A percentile compares a stretch with the other conserved stretches of the same genome.
These are phyloP conservation scores for Orthosia incerta DNA, from an alignment of 2,888 invertebrate genomes.

Conservation along the genomic window DNA sequence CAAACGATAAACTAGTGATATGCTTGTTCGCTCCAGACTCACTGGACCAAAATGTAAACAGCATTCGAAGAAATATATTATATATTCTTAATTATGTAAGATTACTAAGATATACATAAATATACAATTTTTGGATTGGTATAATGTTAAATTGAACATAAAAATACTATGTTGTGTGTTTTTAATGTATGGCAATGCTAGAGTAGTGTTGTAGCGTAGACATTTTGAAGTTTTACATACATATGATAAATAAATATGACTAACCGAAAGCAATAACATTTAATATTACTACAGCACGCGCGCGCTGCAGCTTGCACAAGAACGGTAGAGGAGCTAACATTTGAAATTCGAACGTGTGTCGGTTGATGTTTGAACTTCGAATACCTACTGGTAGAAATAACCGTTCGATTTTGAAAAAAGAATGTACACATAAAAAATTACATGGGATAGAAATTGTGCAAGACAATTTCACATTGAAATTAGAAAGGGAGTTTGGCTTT, in stretches of 20 bases:
- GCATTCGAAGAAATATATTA: slow-evolving; percentile 73
- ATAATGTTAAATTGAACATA: slow-evolving; percentile 86
- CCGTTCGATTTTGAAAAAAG: not conserved
- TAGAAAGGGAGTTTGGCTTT: not conserved
- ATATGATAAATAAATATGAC: slow-evolving; percentile 82
- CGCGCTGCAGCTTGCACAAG: slow-evolving; percentile 81
- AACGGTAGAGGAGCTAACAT: slow-evolving; percentile 46
- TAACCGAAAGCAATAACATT: slow-evolving; percentile 90
- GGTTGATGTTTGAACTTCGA: slow-evolving; percentile 41
- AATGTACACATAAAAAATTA: not conserved
- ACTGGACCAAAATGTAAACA: slow-evolving; percentile 87
- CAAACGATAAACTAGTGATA: slow-evolving; percentile 74
- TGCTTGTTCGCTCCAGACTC: slow-evolving; percentile 83
- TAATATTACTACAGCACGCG: slow-evolving; percentile 82
- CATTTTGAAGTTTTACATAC: slow-evolving; percentile 90
- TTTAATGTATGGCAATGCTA: slow-evolving; percentile 89
- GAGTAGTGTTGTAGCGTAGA: slow-evolving; percentile 89
- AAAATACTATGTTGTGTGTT: slow-evolving; percentile 87
- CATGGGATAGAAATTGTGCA: slow-evolving; percentile 15
- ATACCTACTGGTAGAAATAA: not conserved
- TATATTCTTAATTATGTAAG: slow-evolving; percentile 80
- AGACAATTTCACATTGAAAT: not conserved
- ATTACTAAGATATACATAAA: slow-evolving; percentile 81
- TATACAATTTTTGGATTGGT: slow-evolving; percentile 90
- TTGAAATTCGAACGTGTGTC: slow-evolving; percentile 44